Conservation (phyloP, 2,888 invertebrate species). For the Cheilosia variabilis region DNA sequence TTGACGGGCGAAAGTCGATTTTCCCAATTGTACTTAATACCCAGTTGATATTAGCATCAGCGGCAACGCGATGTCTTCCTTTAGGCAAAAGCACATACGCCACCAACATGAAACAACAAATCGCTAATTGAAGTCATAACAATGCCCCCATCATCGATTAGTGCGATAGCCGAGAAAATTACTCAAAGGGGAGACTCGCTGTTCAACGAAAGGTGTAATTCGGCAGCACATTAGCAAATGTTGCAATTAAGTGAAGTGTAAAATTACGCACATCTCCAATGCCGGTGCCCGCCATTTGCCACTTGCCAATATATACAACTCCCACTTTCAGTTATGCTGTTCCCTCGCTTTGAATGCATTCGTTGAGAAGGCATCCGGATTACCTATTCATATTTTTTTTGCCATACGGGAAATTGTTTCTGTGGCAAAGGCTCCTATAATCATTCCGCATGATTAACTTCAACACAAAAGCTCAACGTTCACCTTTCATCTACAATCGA, state of each 20-base stretch:
- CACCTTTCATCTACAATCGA: slow-evolving; percentile 35
- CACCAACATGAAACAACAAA: slow-evolving; percentile 4
- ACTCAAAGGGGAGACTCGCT: slow-evolving; percentile 19
- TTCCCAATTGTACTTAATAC: too few relatives aligned
- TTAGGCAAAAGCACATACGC: too few relatives aligned
- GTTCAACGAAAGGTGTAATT: slow-evolving; percentile 25
- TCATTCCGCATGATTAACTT: slow-evolving; percentile 71
- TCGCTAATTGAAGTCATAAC: slow-evolving; percentile 40
- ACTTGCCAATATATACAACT: neutral
- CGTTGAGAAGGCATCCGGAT: slow-evolving; percentile 2
- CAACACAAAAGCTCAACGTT: slow-evolving; percentile 64
- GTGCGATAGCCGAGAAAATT: slow-evolving; percentile 23
- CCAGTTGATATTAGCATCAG: too few relatives aligned
- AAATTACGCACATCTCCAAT: slow-evolving; percentile 52
- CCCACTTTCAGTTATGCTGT: slow-evolving; percentile 28
- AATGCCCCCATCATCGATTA: neutral
- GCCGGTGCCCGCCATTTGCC: neutral
- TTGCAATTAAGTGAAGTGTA: slow-evolving; percentile 56
- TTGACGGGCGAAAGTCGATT: too few relatives aligned
- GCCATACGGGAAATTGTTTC: slow-evolving; percentile 31
- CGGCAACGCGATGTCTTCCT: too few relatives aligned
- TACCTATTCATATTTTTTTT: slow-evolving; percentile 6
- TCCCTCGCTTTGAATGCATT: neutral
- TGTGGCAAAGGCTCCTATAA: slow-evolving; percentile 14
- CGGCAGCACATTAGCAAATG: slow-evolving; percentile 48